Evolutionary conservation across 2,888 invertebrate genomes (phyloP).

Genomic region (Thymelicus sylvestris): DNA sequence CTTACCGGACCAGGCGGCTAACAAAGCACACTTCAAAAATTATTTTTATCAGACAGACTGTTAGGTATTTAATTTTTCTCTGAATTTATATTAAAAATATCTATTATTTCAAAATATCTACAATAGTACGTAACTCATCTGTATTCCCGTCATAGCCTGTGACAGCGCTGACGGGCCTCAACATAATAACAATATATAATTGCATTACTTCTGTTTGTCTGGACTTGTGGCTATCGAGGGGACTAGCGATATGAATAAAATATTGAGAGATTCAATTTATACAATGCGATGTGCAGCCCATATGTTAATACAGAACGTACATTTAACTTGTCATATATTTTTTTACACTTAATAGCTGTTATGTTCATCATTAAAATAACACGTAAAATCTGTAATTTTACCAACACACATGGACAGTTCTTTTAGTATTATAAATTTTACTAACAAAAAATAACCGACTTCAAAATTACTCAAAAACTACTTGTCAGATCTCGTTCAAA

Average conservation of each 20-base stretch:
- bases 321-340: no score
- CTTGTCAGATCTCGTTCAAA: no score
- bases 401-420: no score
- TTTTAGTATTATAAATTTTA: no score
- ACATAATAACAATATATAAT: constrained; percentile 26
- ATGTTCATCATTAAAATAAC: no score
- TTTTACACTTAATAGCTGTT: no score
- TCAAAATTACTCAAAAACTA: no score
- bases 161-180: constrained; percentile 7
- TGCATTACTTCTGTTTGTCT: constrained; percentile 22
- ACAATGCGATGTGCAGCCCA: neutral
- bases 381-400: no score
- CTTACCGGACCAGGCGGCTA: neutral
- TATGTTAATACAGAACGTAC: neutral
- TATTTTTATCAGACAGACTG: neutral
- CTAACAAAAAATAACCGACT: no score
- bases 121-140: neutral
- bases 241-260: constrained; percentile 2
- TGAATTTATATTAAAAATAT: neutral
- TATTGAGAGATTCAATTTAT: constrained; percentile 4
- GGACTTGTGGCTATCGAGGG: constrained; percentile 4
- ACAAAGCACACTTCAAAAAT: neutral
- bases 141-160: neutral
- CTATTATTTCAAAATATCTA: no score
- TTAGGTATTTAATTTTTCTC: neutral